Evolutionary conservation across 2,888 invertebrate genomes (phyloP).

Genomic region (Bellardia bayeri): DNA sequence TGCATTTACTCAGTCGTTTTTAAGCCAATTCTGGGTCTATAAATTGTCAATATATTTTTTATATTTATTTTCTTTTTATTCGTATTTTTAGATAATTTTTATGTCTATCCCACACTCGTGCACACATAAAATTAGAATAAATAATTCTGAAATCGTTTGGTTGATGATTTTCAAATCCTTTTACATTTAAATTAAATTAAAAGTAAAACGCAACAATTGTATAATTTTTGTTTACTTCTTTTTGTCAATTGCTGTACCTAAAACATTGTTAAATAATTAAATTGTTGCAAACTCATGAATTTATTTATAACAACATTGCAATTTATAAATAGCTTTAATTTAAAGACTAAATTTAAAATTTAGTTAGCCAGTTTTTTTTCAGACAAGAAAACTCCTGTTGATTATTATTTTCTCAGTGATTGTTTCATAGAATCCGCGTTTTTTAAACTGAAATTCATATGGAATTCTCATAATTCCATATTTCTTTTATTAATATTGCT

Average conservation of each 20-base stretch:
- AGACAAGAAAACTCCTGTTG: too few species aligned
- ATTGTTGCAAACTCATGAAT: too few species aligned
- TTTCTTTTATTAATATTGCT: neutral
- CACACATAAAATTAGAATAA: neutral
- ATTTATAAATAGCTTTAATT: too few species aligned
- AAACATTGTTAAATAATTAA: too few species aligned
- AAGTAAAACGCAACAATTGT: slow-evolving; percentile 3
- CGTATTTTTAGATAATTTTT: slow-evolving; percentile 33
- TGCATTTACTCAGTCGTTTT: neutral
- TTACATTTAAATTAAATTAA: neutral
- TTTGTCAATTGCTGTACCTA: neutral
- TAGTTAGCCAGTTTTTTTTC: too few species aligned
- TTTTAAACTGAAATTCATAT: neutral
- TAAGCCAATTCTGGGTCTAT: slow-evolving; percentile 28
- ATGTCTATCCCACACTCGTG: slow-evolving; percentile 6
- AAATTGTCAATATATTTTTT: slow-evolving; percentile 32
- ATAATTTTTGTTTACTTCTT: neutral
- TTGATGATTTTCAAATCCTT: neutral
- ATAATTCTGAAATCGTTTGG: neutral
- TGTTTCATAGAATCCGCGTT: neutral
- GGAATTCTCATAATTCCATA: neutral
- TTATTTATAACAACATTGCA: too few species aligned
- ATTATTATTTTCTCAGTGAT: too few species aligned
- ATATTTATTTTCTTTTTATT: slow-evolving; percentile 22
- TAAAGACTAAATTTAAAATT: too few species aligned